Conservation (phyloP, 2,888 invertebrate species). For the Agrenia bidenticulata region DNA sequence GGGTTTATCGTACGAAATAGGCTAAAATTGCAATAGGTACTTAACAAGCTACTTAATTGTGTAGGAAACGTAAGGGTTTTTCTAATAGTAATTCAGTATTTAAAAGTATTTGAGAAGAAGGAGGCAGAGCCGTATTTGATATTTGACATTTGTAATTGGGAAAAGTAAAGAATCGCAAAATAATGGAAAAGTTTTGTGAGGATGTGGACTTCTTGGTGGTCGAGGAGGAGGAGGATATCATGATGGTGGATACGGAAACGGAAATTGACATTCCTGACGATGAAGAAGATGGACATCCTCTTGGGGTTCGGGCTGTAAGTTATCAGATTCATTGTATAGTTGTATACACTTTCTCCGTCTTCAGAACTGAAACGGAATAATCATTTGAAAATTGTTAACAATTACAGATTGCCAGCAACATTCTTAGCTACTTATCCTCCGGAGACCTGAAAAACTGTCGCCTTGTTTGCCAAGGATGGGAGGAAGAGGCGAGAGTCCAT, state of each 20-base stretch:
- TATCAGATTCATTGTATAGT: no score
- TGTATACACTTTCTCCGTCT: no score
- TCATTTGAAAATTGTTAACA: not conserved
- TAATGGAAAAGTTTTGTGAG: not conserved
- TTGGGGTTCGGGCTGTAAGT: not conserved
- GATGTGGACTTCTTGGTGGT: not conserved
- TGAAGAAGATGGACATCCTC: not conserved
- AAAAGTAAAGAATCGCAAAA: no score
- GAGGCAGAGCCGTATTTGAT: no score
- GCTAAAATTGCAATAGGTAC: no score
- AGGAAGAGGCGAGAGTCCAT: slow-evolving; percentile 30
- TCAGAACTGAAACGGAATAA: no score
- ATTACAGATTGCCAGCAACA: slow-evolving; percentile 27
- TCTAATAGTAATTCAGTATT: no score
- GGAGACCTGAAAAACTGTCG: slow-evolving; percentile 37
- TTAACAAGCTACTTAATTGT: no score
- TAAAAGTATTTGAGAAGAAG: no score
- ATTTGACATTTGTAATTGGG: no score
- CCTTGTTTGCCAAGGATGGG: slow-evolving; percentile 42
- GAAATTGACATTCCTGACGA: slow-evolving; percentile 4
- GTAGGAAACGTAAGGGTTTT: no score
- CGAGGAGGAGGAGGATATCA: not conserved
- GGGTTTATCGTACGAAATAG: no score
- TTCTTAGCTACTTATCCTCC: slow-evolving; percentile 33
- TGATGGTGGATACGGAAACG: not conserved